Conservation (phyloP, 2,113 vertebrate genomes). For the Lagopus leucura region DNA sequence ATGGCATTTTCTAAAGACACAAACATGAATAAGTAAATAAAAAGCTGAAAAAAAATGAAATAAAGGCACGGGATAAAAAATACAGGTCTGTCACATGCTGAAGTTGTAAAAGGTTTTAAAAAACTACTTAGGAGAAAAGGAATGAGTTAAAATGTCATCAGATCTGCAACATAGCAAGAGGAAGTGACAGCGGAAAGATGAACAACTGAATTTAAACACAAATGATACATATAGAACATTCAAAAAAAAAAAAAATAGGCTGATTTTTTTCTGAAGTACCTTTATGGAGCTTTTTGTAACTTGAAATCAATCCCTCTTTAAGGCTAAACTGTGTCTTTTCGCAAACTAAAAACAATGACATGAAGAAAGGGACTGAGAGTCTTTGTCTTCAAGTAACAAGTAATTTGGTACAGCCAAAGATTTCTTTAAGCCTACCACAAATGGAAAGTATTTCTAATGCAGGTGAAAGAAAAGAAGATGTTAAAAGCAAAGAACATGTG, state of each 20-base stretch:
- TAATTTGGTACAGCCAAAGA: background rate
- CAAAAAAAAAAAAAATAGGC: background rate
- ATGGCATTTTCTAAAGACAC: constrained; percentile 68
- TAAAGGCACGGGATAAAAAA: background rate
- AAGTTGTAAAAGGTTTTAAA: background rate
- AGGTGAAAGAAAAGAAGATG: background rate
- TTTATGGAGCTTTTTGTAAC: background rate
- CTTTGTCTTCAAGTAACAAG: background rate
- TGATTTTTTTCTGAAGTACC: background rate
- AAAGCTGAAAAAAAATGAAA: constrained; percentile 60
- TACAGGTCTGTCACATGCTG: background rate
- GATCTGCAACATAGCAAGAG: background rate
- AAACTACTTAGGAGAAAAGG: background rate
- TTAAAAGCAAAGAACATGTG: background rate
- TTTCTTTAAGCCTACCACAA: background rate
- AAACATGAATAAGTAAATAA: constrained; percentile 62
- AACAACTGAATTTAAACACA: background rate
- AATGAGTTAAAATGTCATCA: background rate
- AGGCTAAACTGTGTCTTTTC: constrained; percentile 32
- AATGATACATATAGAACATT: background rate
- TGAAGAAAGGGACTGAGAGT: background rate
- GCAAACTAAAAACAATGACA: background rate
- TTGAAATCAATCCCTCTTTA: background rate
- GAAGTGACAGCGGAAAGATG: background rate
- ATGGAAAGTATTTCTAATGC: background rate